Conservation (phyloP, 2,113 vertebrate species). For the Monopterus albus region DNA sequence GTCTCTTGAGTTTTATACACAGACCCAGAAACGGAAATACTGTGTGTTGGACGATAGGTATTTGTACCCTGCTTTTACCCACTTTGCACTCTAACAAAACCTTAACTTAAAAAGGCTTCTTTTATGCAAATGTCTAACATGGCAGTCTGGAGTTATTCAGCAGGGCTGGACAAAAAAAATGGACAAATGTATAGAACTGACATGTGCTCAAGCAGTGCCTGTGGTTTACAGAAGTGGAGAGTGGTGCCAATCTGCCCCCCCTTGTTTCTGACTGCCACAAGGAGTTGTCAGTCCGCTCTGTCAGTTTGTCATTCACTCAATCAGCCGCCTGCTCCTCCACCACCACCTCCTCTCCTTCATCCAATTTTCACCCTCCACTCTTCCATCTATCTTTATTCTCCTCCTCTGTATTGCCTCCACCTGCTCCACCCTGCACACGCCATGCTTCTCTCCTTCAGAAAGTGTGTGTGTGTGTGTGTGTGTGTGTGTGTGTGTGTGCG, state of each 20-base stretch:
- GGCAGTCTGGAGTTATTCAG: conserved; percentile 14
- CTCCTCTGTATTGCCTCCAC: conserved; percentile 69
- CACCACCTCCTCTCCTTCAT: conserved; percentile 47
- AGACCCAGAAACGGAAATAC: conserved; percentile 28
- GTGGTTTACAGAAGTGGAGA: conserved; percentile 29
- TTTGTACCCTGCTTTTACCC: conserved; percentile 20
- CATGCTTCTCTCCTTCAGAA: conserved; percentile 16
- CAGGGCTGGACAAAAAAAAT: conserved; percentile 3
- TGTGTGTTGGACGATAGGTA: conserved; percentile 17
- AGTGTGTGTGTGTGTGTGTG: conserved; percentile 23
- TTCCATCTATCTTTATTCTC: conserved; percentile 57
- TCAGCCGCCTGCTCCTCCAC: conserved; percentile 18
- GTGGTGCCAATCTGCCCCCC: conserved; percentile 38
- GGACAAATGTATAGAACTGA: conserved; percentile 8
- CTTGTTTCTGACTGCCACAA: conserved; percentile 66
- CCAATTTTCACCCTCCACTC: conserved; percentile 50
- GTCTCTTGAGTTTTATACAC: conserved; percentile 42
- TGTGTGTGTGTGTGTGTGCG: conserved; percentile 32
- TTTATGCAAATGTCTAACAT: neutral
- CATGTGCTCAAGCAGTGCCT: conserved; percentile 9
- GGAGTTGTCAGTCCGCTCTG: conserved; percentile 69
- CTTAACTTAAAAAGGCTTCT: conserved; percentile 23
- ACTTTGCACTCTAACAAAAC: conserved; percentile 28
- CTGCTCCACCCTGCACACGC: conserved; percentile 43
- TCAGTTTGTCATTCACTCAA: conserved; percentile 69